phyloP scores from a whole-genome alignment of 2,113 vertebrate species.

The Delphinus delphis region DNA sequence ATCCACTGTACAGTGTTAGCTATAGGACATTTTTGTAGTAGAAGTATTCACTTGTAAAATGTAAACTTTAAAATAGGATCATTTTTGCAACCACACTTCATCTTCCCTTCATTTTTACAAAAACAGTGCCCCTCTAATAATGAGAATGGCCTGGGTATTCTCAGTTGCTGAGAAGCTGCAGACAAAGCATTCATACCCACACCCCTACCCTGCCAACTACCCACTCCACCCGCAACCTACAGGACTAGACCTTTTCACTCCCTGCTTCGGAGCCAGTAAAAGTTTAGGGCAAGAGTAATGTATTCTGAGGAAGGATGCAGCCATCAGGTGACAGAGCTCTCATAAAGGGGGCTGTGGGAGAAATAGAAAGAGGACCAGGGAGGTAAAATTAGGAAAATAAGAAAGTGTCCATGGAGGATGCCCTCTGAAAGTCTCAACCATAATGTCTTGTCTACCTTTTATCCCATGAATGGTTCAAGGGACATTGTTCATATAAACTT shows the following conservation, averaged over 20 bases:
- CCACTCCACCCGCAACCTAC: neutral
- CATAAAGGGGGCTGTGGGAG: too few relatives aligned
- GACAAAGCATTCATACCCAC: accelerated
- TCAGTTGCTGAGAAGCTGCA: too few relatives aligned
- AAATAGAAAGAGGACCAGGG: neutral
- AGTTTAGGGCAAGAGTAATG: neutral
- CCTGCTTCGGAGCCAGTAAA: neutral
- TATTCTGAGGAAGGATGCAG: too few relatives aligned
- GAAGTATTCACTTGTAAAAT: neutral
- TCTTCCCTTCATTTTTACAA: neutral
- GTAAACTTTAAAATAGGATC: neutral
- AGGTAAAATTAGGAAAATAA: neutral
- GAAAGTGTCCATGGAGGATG: too few relatives aligned
- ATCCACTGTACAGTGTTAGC: neutral
- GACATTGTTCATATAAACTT: neutral
- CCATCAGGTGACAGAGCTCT: neutral
- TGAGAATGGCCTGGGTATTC: neutral
- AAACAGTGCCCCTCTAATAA: neutral
- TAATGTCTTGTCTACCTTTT: neutral
- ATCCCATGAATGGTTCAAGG: accelerated
- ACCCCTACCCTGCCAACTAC: neutral
- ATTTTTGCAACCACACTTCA: neutral
- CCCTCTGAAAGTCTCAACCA: neutral
- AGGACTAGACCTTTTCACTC: too few relatives aligned
- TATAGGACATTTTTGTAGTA: neutral